A percentile compares a stretch with the other conserved stretches of the same genome.
These are phyloP conservation scores for Ammospiza caudacuta DNA, from an alignment of 2,113 vertebrate species.

Conservation along the genomic window DNA sequence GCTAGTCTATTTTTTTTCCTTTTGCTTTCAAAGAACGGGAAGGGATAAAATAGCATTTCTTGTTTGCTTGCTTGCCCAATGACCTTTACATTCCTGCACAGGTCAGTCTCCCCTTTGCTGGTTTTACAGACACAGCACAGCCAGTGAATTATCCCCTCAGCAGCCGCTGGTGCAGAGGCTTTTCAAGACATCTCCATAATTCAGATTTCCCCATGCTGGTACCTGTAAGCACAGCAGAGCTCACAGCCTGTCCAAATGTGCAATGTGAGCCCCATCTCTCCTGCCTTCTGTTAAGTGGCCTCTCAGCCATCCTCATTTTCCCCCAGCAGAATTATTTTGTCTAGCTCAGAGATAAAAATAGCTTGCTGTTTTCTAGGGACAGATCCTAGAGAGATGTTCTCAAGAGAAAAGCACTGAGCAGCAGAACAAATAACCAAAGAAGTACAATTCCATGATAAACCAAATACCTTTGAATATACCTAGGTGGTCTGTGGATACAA, in stretches of 20 bases:
- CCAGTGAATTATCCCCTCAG: background rate
- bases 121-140: background rate
- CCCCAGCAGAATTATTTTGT: background rate
- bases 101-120: background rate
- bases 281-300: background rate
- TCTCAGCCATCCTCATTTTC: background rate
- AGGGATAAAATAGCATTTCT: background rate
- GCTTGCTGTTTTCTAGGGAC: background rate
- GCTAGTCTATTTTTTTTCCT: background rate
- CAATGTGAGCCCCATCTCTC: background rate
- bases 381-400: background rate
- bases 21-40: background rate
- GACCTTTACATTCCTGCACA: background rate
- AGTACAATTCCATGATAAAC: background rate
- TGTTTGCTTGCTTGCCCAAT: background rate
- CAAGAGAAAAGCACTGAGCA: background rate
- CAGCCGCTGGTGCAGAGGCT: background rate
- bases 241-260: background rate
- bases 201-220: background rate
- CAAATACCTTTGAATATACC: background rate
- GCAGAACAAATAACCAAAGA: background rate
- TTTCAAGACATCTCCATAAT: background rate
- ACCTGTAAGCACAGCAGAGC: background rate
- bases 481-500: background rate
- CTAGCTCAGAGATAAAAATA: slow-evolving; percentile 10